Evolutionary conservation across 2,113 vertebrate species (phyloP), one percentile per base, ranked within the genome.

Genomic region (Buteo buteo): DNA sequence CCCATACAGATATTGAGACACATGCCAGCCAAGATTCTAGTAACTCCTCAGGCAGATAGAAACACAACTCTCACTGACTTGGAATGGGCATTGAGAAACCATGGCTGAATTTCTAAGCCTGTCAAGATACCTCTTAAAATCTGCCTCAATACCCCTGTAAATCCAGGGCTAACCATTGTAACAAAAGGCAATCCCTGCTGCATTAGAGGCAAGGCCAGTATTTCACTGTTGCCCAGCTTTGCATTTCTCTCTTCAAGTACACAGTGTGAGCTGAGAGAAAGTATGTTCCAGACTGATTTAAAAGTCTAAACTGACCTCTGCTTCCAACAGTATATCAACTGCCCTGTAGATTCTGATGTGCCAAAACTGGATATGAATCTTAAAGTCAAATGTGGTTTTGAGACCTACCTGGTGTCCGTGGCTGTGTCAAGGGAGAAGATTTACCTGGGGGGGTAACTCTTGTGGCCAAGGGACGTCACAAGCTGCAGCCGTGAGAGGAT

Each of bases 401-500:
- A 87, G 45, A 82, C 8, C 17, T 11, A 47, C 8, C 7, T 12
- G 0, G 14, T 20, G 28, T 50, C 66, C 4, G 1, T 79, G 57
- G 13, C 47, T 90, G 19, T 55, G 13, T 40, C 3, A 3, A 66
- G 36, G 45, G 20, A 83, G 42, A 58, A 61, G 22, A 64, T 59
- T 71, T 45, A 65, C 4, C 24, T n/a, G 40, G 50, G 10, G 26
- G 29, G 1, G 0, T 38, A 54, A 88, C 5, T 92, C 17, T 36
- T 54, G 70, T 69, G 25, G 73, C 34, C 12, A 31, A 57, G 40
- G n/a, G 58, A 81, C 9, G 22, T 58, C 59, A 78, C 6, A 84
- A 67, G 32, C 34, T 32, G 44, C 16, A 65, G 13, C 32, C 1
- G 1, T 0, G 0, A 47, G 65, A 82, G 19, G 17, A 47, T 52